Conservation (phyloP, 1,140 invertebrate genomes). For the Drosophila tsacasi region DNA sequence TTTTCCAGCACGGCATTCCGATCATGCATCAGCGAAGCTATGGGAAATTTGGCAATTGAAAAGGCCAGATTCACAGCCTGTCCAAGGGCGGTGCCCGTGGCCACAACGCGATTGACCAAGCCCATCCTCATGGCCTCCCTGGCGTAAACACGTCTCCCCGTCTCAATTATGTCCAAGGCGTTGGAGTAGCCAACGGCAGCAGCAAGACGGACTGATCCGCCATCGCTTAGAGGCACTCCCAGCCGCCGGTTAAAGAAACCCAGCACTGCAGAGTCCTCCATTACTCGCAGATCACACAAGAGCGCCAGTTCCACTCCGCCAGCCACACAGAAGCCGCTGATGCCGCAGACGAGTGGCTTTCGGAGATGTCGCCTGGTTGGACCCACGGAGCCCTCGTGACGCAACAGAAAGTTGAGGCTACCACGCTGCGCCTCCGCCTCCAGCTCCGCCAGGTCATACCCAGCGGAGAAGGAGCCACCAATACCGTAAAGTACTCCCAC, state of each 20-base stretch:
- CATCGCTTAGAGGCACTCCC: slow-evolving; percentile 93
- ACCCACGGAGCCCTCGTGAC: slow-evolving; percentile 84
- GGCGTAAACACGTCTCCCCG: slow-evolving; percentile 90
- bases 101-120: slow-evolving; percentile 90
- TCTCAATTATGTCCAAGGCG: slow-evolving; percentile 95
- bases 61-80: slow-evolving; percentile 91
- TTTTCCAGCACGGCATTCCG: slow-evolving; percentile 87
- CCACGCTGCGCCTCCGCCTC: slow-evolving; percentile 58
- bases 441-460: slow-evolving; percentile 92
- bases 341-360: slow-evolving; percentile 94
- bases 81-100: slow-evolving; percentile 93
- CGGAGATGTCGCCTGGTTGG: slow-evolving; percentile 88
- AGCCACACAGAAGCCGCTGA: slow-evolving; percentile 95
- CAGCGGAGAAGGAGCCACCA: slow-evolving; percentile 95
- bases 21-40: slow-evolving; percentile 91
- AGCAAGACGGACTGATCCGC: slow-evolving; percentile 92
- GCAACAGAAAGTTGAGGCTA: slow-evolving; percentile 70
- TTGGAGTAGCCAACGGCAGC: slow-evolving; percentile 92
- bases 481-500: slow-evolving; percentile 94
- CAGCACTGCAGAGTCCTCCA: slow-evolving; percentile 93
- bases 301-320: slow-evolving; percentile 95
- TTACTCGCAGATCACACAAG: slow-evolving; percentile 94
- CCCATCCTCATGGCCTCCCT: slow-evolving; percentile 93
- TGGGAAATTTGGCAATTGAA: slow-evolving; percentile 92
- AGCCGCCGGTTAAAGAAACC: slow-evolving; percentile 94